A percentile compares a stretch with the other conserved stretches of the same genome.
phyloP scores from a whole-genome alignment of 2,797 vertebrate genomes.

The Poecilia picta region DNA sequence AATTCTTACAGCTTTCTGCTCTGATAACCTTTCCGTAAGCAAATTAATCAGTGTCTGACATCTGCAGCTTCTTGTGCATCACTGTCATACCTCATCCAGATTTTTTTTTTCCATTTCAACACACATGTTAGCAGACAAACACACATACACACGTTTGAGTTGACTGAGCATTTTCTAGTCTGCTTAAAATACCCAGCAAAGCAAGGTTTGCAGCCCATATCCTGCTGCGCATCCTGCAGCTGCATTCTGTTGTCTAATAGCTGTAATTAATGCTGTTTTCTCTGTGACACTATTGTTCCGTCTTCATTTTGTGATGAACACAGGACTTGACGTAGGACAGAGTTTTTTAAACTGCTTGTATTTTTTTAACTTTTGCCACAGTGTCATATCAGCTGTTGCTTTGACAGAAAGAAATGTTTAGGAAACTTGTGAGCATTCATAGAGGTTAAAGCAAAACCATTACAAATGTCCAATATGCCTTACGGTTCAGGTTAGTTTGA shows the following conservation, averaged over 20 bases:
- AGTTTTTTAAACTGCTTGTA: conserved; percentile 43
- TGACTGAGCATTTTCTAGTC: conserved; percentile 44
- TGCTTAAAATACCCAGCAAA: conserved; percentile 47
- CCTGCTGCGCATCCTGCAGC: conserved; percentile 37
- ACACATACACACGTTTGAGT: conserved; percentile 23
- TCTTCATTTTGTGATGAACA: conserved; percentile 41
- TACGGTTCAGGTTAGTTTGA: background rate
- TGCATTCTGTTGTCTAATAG: conserved; percentile 51
- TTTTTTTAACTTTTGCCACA: conserved; percentile 33
- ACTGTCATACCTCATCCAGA: conserved; percentile 22
- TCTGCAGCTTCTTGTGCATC: conserved; percentile 19
- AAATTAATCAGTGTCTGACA: conserved; percentile 35
- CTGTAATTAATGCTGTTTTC: conserved; percentile 51
- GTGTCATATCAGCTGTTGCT: conserved; percentile 20
- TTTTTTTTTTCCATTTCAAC: conserved; percentile 9
- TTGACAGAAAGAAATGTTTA: conserved; percentile 16
- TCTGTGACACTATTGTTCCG: conserved; percentile 38
- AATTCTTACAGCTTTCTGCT: conserved; percentile 8
- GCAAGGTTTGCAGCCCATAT: conserved; percentile 41
- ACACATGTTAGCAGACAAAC: conserved; percentile 26
- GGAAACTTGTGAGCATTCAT: conserved; percentile 5
- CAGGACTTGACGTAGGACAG: conserved; percentile 35
- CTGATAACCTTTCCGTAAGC: conserved; percentile 31
- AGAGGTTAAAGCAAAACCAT: background rate
- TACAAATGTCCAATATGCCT: background rate